A percentile compares a stretch with the other conserved stretches of the same genome.
phyloP scores from a whole-genome alignment of 2,797 vertebrate species.

The Muscicapa striata region DNA sequence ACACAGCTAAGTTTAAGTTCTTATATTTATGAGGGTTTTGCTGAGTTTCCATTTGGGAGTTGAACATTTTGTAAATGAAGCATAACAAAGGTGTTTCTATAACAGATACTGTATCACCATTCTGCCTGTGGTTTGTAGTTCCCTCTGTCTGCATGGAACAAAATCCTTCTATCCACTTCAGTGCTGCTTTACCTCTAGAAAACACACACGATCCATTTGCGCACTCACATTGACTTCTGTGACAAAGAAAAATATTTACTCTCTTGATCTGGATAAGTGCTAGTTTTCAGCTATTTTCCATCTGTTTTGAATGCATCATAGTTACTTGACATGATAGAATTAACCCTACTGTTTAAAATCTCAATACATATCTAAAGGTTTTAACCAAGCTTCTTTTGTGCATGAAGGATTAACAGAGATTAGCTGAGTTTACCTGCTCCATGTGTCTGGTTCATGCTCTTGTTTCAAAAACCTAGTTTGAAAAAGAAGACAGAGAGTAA shows the following conservation, averaged over 20 bases:
- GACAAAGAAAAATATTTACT: neutral
- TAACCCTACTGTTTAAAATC: neutral
- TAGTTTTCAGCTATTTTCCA: neutral
- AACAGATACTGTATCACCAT: neutral
- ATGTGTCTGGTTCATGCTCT: neutral
- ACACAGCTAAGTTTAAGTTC: neutral
- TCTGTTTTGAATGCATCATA: neutral
- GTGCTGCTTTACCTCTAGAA: neutral
- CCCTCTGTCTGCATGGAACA: neutral
- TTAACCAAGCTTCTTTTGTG: neutral
- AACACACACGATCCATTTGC: neutral
- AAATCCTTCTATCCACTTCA: neutral
- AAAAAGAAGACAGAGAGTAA: neutral
- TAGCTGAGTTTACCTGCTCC: neutral
- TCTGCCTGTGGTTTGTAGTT: neutral
- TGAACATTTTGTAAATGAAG: neutral
- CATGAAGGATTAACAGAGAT: neutral
- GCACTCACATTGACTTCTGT: neutral
- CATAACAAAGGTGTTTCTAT: neutral
- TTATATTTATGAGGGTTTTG: neutral
- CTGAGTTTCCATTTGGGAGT: neutral
- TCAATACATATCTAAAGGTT: neutral
- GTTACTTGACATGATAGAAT: neutral
- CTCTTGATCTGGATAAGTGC: neutral
- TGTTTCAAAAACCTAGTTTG: neutral